Evolutionary conservation across 2,797 vertebrate genomes (phyloP).

Genomic region (Thalassophryne amazonica): DNA sequence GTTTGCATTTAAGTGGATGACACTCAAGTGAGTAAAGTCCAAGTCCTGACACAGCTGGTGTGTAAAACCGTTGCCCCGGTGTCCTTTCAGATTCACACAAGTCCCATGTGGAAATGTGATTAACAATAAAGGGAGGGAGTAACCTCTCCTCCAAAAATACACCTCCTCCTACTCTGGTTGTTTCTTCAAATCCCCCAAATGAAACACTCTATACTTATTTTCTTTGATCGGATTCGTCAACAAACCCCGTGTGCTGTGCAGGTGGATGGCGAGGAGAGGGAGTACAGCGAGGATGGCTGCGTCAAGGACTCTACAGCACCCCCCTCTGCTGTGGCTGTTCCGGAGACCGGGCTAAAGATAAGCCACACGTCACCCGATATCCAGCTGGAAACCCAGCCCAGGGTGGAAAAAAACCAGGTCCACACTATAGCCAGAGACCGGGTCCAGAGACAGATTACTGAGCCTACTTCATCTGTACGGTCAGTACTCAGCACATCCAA

Average conservation of each 20-base stretch:
- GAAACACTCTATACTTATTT: not conserved
- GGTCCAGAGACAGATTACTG: constrained; percentile 92
- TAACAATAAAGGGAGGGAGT: too few species aligned
- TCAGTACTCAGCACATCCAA: constrained; percentile 58
- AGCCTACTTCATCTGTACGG: constrained; percentile 91
- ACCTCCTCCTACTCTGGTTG: too few species aligned
- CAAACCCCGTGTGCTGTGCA: constrained; percentile 33
- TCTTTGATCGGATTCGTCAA: too few species aligned
- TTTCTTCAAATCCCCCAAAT: not conserved
- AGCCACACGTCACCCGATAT: constrained; percentile 98
- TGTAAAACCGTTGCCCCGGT: too few species aligned
- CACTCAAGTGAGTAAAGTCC: too few species aligned
- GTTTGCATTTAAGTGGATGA: too few species aligned
- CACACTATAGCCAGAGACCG: constrained; percentile 79
- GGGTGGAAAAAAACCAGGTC: constrained; percentile 84
- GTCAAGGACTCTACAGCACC: constrained; percentile 78
- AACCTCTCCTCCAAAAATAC: too few species aligned
- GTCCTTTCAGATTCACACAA: too few species aligned
- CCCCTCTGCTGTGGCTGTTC: constrained; percentile 47
- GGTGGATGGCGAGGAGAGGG: constrained; percentile 86
- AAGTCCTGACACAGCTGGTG: too few species aligned
- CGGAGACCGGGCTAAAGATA: constrained; percentile 93
- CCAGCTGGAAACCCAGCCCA: constrained; percentile 84
- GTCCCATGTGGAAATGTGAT: too few species aligned
- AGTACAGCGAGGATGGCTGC: constrained; percentile 88